Base-by-base conservation (phyloP, 37 sponge, comb jelly and placozoan species). In the Diacarnus erythraeanus region DNA sequence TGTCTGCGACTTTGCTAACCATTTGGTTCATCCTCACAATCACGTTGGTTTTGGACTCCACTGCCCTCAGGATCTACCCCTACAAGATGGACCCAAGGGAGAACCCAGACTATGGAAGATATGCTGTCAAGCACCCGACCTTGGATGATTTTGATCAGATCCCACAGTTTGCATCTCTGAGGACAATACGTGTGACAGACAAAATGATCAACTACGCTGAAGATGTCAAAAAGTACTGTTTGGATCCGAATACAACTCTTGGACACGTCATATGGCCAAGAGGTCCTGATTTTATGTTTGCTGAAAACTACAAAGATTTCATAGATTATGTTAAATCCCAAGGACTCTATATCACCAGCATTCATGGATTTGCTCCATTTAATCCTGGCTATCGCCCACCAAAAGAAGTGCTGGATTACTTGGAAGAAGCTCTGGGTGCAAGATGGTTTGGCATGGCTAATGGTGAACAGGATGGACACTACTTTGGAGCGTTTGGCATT, bases 381-480 rank as follows among this genome's bases (percentile, higher is more conserved):
- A 36, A 36, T 22, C 72, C 65, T 59, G 79, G 74, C 2, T 85
- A 47, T 57, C 65, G 47, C 2, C 86, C 86, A 6, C 79, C 86
- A 42, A 41, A 23, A 34, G 74, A 58, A 29, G 86, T 78, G 23
- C 39, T 85, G 38, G 72, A 72, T 1, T 85, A 85, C 38, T 12
- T 85, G 33, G 69, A 72, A 26, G 56, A 57, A 22, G 78, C 10
- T 3, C 58, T 85, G 38, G 79, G 86, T 18, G 30, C 26, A 22
- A 58, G 41, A 37, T 85, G 86, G 86, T 72, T 85, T 31, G 86
- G 86, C 0, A 78, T 85, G 72, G 72, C 72, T 30, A 69, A 66
- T 64, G 86, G 86, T 17, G 86, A 85, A 63, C 86, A 85, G 43
- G 86, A 85, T 60, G 86, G 86, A 0, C 77, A 74, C 59, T 85